phyloP scores from a whole-genome alignment of 30 jellyfish, hydroid and myxozoan genomes.

The Phacellophora camtschatica region DNA sequence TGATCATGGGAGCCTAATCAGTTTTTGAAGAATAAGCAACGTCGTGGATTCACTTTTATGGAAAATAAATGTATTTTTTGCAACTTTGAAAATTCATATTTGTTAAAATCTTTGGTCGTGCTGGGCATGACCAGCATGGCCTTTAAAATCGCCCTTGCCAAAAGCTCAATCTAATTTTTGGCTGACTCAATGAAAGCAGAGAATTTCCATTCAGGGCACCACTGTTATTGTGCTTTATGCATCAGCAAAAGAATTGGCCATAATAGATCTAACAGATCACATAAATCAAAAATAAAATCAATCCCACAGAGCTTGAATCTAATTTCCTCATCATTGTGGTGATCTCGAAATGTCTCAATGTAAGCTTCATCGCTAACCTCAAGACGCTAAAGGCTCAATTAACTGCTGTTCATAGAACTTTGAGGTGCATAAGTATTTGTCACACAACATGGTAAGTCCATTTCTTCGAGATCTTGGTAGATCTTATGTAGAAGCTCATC shows the following conservation, averaged over 20 bases:
- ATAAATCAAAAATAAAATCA: slow-evolving; percentile 22
- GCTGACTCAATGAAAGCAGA: slow-evolving; percentile 10
- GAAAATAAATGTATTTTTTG: too few species aligned
- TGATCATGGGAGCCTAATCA: too few species aligned
- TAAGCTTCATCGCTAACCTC: slow-evolving; percentile 18
- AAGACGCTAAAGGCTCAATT: background rate
- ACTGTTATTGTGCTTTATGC: slow-evolving; percentile 24
- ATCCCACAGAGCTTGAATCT: slow-evolving; percentile 37
- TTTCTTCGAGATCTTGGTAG: background rate
- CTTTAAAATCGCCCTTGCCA: background rate
- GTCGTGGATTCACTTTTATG: too few species aligned
- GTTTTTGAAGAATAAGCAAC: too few species aligned
- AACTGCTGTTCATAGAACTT: slow-evolving; percentile 16
- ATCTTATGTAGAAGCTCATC: slow-evolving; percentile 1
- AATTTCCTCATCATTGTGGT: slow-evolving; percentile 34
- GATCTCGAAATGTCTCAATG: slow-evolving; percentile 45
- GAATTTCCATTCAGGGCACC: slow-evolving; percentile 58
- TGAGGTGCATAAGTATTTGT: slow-evolving; percentile 6
- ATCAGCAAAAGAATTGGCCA: slow-evolving; percentile 32
- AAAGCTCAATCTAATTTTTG: background rate
- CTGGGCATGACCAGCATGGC: too few species aligned
- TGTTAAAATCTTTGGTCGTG: too few species aligned
- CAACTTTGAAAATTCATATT: too few species aligned
- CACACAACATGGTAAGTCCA: slow-evolving; percentile 20
- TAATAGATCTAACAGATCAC: slow-evolving; percentile 18